Base-by-base conservation (phyloP, 2,797 vertebrate genomes). In the Numenius phaeopus region DNA sequence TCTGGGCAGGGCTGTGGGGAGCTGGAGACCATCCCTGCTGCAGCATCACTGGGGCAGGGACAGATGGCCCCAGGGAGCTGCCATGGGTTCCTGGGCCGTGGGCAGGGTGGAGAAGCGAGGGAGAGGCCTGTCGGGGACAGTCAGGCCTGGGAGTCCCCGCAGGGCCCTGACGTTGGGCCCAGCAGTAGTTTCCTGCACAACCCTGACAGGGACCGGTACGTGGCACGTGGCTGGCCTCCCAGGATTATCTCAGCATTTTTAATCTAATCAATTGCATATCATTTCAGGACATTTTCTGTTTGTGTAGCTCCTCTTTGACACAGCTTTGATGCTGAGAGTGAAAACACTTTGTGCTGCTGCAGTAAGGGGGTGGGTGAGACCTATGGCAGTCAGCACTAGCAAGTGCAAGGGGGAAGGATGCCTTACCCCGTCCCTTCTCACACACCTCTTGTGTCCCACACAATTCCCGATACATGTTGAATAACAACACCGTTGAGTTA, bases 141-240 rank as follows among this genome's bases (percentile, higher is more conserved):
- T 5, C 44, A 21, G 27, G 26, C 19, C 40, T 52, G n/a, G 18
- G 29, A 71, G 26, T 40, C 32, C 29, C 42, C 1, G 0, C 10
- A 22, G 40, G 11, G 26, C 21, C 26, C 29, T 9, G 10, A 26
- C 4, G 4, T 8, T 7, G 5, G 5, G 19, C n/a, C 29, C 34
- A 77, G 59, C 3, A 4, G 24, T 15, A 39, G 34, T 37, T 40
- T 49, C 27, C 52, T 77, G 27, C 1, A 0, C 29, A 24, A 50
- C 8, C 44, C n/a, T 32, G 58, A 14, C 14, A 49, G 3, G 6
- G 22, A 78, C 32, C 14, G 20, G 47, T 27, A 24, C 0, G 0
- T 19, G 21, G 44, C 19, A 3, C 1, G 2, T 34, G 49, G 17
- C 29, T 65, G 59, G 39, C 46, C 29, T 73, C 19, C 44, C n/a